Percentiles rank a stretch among this genome's conserved stretches.
These are phyloP conservation scores for Osmerus mordax DNA, from an alignment of 2,113 vertebrate species.

Conservation along the genomic window DNA sequence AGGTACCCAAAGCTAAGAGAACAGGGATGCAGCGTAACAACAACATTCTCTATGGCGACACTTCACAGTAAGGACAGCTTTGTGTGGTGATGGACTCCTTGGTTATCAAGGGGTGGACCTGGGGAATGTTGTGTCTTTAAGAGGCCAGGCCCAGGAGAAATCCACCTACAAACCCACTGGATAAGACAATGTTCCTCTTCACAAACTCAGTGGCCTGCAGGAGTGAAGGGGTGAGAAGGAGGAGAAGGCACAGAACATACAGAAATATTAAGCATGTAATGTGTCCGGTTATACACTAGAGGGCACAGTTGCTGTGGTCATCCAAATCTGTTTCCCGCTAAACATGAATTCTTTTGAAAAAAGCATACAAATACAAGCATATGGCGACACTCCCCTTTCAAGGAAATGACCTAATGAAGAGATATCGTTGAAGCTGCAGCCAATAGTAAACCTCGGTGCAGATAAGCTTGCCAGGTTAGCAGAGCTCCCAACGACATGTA, in stretches of 20 bases:
- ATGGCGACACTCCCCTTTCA: neutral
- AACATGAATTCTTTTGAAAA: neutral
- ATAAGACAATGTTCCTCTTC: constrained; percentile 95
- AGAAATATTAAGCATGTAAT: constrained; percentile 25
- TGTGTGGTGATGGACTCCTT: neutral
- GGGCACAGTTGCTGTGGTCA: constrained; percentile 26
- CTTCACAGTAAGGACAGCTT: constrained; percentile 37
- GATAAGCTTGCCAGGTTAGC: neutral
- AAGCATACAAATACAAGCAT: neutral
- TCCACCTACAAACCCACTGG: constrained; percentile 93
- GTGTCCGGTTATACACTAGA: constrained; percentile 31
- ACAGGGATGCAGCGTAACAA: constrained; percentile 17
- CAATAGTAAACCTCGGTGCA: too few relatives aligned
- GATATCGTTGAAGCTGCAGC: too few relatives aligned
- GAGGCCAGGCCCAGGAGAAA: constrained; percentile 95
- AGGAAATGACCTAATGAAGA: too few relatives aligned
- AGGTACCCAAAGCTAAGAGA: constrained; percentile 19
- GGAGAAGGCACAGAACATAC: neutral
- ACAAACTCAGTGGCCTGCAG: constrained; percentile 92
- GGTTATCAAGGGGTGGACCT: neutral
- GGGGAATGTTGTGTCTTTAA: constrained; percentile 50
- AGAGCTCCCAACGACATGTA: neutral
- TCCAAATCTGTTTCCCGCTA: neutral
- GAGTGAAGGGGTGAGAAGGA: constrained; percentile 26
- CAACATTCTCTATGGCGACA: constrained; percentile 13